These are phyloP conservation scores for Onthophagus taurus DNA, from an alignment of 1,140 invertebrate species.

Conservation along the genomic window DNA sequence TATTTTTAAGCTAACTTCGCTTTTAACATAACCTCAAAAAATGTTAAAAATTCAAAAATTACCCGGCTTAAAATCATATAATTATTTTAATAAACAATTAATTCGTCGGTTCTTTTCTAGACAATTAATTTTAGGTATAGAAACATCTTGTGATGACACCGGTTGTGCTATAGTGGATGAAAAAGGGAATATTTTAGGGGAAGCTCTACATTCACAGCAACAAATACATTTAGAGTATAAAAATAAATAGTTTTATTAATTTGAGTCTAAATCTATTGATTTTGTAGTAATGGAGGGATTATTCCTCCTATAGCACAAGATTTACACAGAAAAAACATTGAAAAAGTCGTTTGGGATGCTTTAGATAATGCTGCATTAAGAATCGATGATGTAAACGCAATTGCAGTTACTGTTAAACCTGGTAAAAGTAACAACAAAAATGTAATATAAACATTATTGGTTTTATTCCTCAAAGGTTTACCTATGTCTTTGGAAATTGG, in stretches of 20 bases:
- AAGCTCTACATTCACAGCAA: conserved; percentile 69
- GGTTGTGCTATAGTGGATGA: conserved; percentile 78
- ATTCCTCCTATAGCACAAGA: conserved; percentile 76
- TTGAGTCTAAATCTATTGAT: conserved; percentile 1
- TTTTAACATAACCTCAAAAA: no score
- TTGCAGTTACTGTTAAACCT: conserved; percentile 84
- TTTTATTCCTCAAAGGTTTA: conserved; percentile 45
- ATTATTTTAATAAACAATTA: no score
- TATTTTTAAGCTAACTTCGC: no score
- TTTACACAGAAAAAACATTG: conserved; percentile 74
- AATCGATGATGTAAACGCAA: conserved; percentile 73
- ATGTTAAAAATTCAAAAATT: no score
- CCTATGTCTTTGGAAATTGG: conserved; percentile 72
- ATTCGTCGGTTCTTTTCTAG: no score
- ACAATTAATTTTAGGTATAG: conserved; percentile 90
- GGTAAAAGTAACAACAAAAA: conserved; percentile 39
- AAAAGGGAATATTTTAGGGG: conserved; percentile 63
- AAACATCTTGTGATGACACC: conserved; percentile 98
- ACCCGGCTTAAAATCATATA: no score
- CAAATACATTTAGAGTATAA: conserved; percentile 59
- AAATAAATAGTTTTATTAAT: conserved; percentile 12
- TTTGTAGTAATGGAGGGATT: conserved; percentile 77
- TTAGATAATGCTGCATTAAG: conserved; percentile 53
- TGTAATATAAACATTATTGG: not conserved
- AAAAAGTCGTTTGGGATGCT: conserved; percentile 58